Conservation (phyloP, 1,140 invertebrate species). For the Heliothis virescens region DNA sequence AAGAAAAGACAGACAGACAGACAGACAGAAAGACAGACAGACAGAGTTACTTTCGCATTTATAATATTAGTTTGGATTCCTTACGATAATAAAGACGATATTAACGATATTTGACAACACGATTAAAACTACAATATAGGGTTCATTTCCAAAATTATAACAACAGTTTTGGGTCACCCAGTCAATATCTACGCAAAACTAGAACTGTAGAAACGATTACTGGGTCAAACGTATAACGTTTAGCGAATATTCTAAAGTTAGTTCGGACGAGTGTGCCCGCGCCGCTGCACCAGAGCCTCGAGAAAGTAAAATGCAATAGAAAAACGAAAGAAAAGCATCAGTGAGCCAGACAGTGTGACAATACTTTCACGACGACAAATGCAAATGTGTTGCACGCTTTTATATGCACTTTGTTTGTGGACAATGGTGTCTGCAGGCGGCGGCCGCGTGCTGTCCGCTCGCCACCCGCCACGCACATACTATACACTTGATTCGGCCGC, state of each 20-base stretch:
- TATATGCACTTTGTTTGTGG: conserved; percentile 37
- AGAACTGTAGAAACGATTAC: conserved; percentile 30
- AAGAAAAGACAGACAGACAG: no score
- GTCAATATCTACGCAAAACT: background rate
- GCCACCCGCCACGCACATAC: background rate
- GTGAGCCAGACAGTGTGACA: conserved; percentile 27
- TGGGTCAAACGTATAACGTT: conserved; percentile 37
- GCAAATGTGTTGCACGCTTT: conserved; percentile 36
- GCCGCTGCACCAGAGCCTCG: conserved; percentile 25
- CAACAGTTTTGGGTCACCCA: conserved; percentile 9
- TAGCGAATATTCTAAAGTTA: conserved; percentile 21
- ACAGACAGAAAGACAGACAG: no score
- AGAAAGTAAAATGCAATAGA: conserved; percentile 44
- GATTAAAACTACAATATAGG: background rate
- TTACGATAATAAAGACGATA: background rate
- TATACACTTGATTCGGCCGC: no score
- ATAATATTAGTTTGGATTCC: no score
- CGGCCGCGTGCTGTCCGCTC: background rate
- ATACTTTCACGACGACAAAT: conserved; percentile 40
- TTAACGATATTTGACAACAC: background rate
- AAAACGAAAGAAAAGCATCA: conserved; percentile 43
- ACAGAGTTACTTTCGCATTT: no score
- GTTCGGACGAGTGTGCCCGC: background rate
- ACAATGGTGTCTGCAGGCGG: conserved; percentile 31
- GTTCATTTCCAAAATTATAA: conserved; percentile 7